phyloP scores from a whole-genome alignment of 2,797 vertebrate genomes.

The Macropodus opercularis region DNA sequence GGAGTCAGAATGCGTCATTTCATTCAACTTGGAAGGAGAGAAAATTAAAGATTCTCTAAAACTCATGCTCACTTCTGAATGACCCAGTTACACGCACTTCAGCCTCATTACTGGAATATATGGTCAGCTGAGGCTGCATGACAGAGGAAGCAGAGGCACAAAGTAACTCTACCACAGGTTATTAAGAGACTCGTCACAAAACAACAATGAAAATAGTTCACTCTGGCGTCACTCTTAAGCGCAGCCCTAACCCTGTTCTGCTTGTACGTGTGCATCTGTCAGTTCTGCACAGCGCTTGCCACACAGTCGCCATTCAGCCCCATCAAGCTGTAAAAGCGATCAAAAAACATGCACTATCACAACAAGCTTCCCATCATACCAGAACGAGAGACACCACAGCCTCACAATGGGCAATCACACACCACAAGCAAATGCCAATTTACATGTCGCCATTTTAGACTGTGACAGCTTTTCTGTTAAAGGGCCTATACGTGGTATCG shows the following conservation, averaged over 20 bases:
- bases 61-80: conserved; percentile 1
- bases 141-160: conserved; percentile 51
- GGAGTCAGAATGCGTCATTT: background rate
- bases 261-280: conserved; percentile 4
- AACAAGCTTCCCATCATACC: conserved; percentile 50
- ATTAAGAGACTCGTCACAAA: conserved; percentile 56
- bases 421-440: conserved; percentile 40
- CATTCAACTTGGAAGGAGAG: background rate
- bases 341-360: conserved; percentile 45
- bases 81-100: background rate
- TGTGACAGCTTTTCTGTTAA: conserved; percentile 19
- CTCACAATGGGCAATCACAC: conserved; percentile 37
- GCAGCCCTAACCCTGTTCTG: conserved; percentile 24
- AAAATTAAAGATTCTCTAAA: conserved; percentile 10
- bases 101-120: conserved; percentile 9
- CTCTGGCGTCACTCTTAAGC: conserved; percentile 31
- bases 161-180: conserved; percentile 55
- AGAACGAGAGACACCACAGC: conserved; percentile 36
- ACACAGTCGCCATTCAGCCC: conserved; percentile 52
- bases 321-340: conserved; percentile 65
- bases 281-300: conserved; percentile 31
- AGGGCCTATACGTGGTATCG: background rate
- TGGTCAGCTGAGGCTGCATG: conserved; percentile 40
- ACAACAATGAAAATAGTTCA: conserved; percentile 31
- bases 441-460: conserved; percentile 35